These are phyloP conservation scores for Asarcornis scutulata DNA, from an alignment of 2,113 vertebrate species.

Conservation along the genomic window DNA sequence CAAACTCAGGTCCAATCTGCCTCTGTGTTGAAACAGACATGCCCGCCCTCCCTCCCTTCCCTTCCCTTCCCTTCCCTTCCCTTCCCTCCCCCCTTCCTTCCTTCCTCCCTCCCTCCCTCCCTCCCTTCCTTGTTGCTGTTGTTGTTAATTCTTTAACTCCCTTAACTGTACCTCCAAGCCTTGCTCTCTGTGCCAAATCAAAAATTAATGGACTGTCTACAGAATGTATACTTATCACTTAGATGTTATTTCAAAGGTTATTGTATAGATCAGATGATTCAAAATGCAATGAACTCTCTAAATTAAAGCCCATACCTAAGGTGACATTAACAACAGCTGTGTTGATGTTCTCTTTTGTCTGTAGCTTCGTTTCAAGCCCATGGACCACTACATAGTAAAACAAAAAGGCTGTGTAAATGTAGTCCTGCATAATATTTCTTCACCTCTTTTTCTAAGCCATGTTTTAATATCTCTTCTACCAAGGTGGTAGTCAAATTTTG, in stretches of 20 bases:
- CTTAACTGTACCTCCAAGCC: neutral
- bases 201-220: neutral
- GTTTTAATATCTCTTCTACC: neutral
- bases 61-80: accelerated
- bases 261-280: neutral
- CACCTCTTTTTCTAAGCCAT: neutral
- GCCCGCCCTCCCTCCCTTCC: too few relatives aligned
- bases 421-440: neutral
- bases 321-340: accelerated
- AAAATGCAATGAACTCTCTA: neutral
- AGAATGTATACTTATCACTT: neutral
- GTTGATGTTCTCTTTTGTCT: neutral
- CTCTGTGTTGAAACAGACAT: accelerated
- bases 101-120: too few relatives aligned
- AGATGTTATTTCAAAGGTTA: neutral
- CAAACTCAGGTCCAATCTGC: neutral
- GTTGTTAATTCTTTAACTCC: neutral
- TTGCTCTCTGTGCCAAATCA: neutral
- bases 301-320: neutral
- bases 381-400: neutral
- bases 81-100: too few relatives aligned
- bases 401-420: neutral
- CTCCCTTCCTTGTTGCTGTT: too few relatives aligned
- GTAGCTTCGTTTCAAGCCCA: neutral
- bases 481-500: neutral